Evolutionary conservation across 2,797 vertebrate species (phyloP), one percentile per base, ranked within the genome.

Genomic region (Myripristis murdjan): DNA sequence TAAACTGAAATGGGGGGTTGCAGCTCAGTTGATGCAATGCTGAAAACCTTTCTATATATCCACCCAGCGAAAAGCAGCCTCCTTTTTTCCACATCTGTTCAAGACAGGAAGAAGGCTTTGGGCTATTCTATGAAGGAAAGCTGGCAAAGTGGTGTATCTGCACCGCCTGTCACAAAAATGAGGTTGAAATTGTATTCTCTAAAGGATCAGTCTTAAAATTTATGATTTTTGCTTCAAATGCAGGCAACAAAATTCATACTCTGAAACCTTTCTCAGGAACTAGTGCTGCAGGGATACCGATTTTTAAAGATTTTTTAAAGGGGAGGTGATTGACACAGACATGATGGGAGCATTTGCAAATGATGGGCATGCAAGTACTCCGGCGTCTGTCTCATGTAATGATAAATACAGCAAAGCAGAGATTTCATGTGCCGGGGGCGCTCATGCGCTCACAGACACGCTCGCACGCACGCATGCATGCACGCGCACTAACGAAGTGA

Each of bases 251-350:
- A 31, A 81, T 62, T 9, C 69, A 55, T 56, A 48, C 33, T 70
- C 80, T 76, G 46, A 62, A 66, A 44, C 37, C 49, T 58, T 74
- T 66, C 55, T 83, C 55, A 14, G 65, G 70, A 73, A 71, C 69
- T 66, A 6, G 23, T 58, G 71, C 64, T 59, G 74, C 75, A 77
- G 81, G 48, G 70, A 20, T 2, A 28, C 7, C 46, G 48, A 31
- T 46, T 69, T 52, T 46, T 51, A 62, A 79, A 65, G 77, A 55
- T 61, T n/a, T n/a, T 4, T 31, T n/a, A n/a, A 6, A 31, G 28
- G 28, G 28, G 31, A 73, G 58, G 70, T 82, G 81, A 77, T 79
- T 75, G 66, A 80, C 77, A 83, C 55, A 57, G 22, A 63, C 71
- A 61, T 72, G 72, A 76, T 68, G 79, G 71, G 35, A 66, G 68